phyloP scores from a whole-genome alignment of 2,113 vertebrate genomes.

The Dicentrarchus labrax region DNA sequence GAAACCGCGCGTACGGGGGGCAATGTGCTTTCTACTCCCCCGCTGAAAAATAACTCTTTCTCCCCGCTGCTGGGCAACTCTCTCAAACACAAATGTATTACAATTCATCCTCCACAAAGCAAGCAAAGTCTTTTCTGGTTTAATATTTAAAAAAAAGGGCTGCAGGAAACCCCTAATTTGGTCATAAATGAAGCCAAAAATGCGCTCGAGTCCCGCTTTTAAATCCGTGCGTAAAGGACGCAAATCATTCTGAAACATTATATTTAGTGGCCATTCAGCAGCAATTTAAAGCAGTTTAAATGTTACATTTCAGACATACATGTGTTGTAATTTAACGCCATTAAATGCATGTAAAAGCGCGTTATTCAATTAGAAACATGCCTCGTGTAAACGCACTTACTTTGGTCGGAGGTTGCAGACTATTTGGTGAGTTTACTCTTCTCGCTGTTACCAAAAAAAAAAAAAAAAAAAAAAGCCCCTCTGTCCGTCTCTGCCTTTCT shows the following conservation, averaged over 20 bases:
- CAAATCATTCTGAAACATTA: slow-evolving; percentile 38
- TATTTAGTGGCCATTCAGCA: slow-evolving; percentile 33
- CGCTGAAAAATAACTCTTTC: slow-evolving; percentile 24
- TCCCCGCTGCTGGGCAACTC: slow-evolving; percentile 29
- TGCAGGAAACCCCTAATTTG: slow-evolving; percentile 20
- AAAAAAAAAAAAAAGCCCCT: slow-evolving; percentile 33
- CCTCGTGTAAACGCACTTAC: slow-evolving; percentile 66
- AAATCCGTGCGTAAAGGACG: slow-evolving; percentile 56
- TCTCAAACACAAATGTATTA: slow-evolving; percentile 1
- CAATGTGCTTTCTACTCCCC: slow-evolving; percentile 33
- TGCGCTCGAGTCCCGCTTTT: slow-evolving; percentile 7
- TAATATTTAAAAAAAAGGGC: not conserved
- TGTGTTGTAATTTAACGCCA: not conserved
- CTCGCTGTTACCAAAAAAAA: slow-evolving; percentile 37
- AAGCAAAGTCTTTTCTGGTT: not conserved
- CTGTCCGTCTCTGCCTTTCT: slow-evolving; percentile 55
- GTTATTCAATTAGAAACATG: slow-evolving; percentile 6
- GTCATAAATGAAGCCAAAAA: slow-evolving; percentile 1
- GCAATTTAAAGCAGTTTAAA: slow-evolving; percentile 18
- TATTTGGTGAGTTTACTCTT: slow-evolving; percentile 54
- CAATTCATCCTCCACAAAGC: not conserved
- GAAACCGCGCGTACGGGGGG: slow-evolving; percentile 51
- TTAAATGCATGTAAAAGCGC: not conserved
- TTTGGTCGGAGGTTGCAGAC: slow-evolving; percentile 52
- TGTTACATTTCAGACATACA: not conserved